Evolutionary conservation across 2,888 invertebrate genomes (phyloP).

Genomic region (Lomographa bimaculata): DNA sequence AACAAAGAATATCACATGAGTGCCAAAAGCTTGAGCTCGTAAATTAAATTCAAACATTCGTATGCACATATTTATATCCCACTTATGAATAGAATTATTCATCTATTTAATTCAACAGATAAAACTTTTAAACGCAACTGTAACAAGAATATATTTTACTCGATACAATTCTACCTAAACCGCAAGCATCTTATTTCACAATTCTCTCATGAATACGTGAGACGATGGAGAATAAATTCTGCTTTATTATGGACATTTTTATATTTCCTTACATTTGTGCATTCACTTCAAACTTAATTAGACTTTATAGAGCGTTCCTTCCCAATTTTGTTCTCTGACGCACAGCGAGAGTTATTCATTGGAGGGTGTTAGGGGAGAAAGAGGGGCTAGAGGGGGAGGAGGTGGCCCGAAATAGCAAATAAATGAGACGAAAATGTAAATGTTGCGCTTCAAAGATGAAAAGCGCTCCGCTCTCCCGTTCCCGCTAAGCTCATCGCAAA

Average conservation of each 20-base stretch:
- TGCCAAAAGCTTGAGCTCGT: constrained; percentile 31
- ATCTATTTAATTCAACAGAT: constrained; percentile 16
- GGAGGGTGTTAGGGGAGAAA: constrained; percentile 52
- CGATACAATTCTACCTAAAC: constrained; percentile 18
- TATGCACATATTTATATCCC: constrained; percentile 19
- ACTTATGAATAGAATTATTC: constrained; percentile 16
- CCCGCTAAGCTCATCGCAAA: constrained; percentile 81
- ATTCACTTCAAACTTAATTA: constrained; percentile 82
- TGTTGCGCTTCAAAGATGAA: constrained; percentile 83
- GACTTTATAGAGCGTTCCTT: constrained; percentile 83
- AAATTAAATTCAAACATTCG: constrained; percentile 28
- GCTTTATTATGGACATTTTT: constrained; percentile 62
- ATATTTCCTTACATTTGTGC: constrained; percentile 78
- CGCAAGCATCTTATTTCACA: constrained; percentile 25
- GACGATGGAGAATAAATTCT: constrained; percentile 56
- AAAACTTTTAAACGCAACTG: constrained; percentile 15
- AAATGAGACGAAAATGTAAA: constrained; percentile 85
- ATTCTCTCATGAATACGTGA: constrained; percentile 33
- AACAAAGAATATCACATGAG: constrained; percentile 23
- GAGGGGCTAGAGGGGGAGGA: constrained; percentile 48
- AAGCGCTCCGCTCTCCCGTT: constrained; percentile 76
- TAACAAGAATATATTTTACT: constrained; percentile 25
- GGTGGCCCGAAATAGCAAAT: constrained; percentile 82
- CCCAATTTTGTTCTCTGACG: constrained; percentile 80
- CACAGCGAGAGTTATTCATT: constrained; percentile 79